These are phyloP conservation scores for Drosophila cognata DNA, from an alignment of 2,888 invertebrate species.

Conservation along the genomic window DNA sequence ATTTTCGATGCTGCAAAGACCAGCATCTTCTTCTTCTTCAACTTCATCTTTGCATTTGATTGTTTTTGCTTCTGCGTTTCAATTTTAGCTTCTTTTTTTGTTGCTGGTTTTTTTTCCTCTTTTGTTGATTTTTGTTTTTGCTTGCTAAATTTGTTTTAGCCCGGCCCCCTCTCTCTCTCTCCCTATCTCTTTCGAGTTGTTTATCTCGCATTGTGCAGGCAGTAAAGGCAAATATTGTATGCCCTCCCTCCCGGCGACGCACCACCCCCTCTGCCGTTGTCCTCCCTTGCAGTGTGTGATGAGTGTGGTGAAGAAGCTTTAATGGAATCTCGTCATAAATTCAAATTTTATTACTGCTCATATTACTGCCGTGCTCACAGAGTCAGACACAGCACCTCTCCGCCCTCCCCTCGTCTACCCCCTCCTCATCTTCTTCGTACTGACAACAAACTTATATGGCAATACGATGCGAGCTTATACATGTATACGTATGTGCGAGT, in stretches of 20 bases:
- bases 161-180: conserved; percentile 13
- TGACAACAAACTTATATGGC: conserved; percentile 60
- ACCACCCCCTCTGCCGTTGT: conserved; percentile 8
- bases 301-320: conserved; percentile 81
- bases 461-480: conserved; percentile 44
- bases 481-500: conserved; percentile 1
- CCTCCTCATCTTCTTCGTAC: not conserved
- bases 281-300: conserved; percentile 34
- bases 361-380: conserved; percentile 71
- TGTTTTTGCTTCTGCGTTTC: conserved; percentile 59
- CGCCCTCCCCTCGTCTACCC: not conserved
- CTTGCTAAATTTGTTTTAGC: conserved; percentile 54
- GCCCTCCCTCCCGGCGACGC: not conserved
- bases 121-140: conserved; percentile 59
- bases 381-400: conserved; percentile 33
- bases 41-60: conserved; percentile 55
- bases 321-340: conserved; percentile 85
- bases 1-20: conserved; percentile 46
- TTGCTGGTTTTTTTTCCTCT: conserved; percentile 1
- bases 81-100: conserved; percentile 16
- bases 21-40: conserved; percentile 36
- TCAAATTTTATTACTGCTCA: conserved; percentile 82
- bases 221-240: conserved; percentile 72
- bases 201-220: conserved; percentile 60
- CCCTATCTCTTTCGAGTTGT: conserved; percentile 34